These are phyloP conservation scores for Laspeyria flexula DNA, from an alignment of 2,888 invertebrate species.

Conservation along the genomic window DNA sequence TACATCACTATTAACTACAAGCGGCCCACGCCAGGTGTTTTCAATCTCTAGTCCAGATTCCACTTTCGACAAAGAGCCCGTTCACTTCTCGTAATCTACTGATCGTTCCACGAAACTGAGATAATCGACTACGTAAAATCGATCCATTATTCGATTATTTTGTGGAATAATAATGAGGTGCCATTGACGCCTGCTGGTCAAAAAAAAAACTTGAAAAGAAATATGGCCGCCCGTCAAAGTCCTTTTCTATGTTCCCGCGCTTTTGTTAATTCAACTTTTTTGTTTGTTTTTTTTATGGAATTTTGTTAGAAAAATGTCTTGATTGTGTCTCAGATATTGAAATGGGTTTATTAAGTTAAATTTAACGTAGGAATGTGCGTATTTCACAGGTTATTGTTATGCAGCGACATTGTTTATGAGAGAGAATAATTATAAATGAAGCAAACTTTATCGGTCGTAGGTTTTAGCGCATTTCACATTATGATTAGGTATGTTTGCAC, in stretches of 20 bases:
- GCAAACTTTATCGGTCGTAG: background rate
- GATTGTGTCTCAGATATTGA: slow-evolving; percentile 42
- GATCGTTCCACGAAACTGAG: slow-evolving; percentile 68
- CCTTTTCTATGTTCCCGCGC: slow-evolving; percentile 43
- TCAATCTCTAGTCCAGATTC: slow-evolving; percentile 56
- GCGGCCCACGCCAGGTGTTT: slow-evolving; percentile 66
- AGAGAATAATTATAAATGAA: slow-evolving; percentile 17
- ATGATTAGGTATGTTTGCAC: too few species aligned
- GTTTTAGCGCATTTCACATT: too few species aligned
- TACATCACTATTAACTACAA: slow-evolving; percentile 52
- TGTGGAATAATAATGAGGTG: slow-evolving; percentile 75
- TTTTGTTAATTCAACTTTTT: slow-evolving; percentile 30
- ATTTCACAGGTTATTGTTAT: slow-evolving; percentile 39
- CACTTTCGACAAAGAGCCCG: slow-evolving; percentile 59
- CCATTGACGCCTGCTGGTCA: slow-evolving; percentile 61
- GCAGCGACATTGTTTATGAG: slow-evolving; percentile 25
- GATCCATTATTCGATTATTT: slow-evolving; percentile 70
- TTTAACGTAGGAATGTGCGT: slow-evolving; percentile 26
- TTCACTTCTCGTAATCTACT: slow-evolving; percentile 57
- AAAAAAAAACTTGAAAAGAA: slow-evolving; percentile 41
- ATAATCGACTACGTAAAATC: slow-evolving; percentile 67
- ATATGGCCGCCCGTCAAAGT: slow-evolving; percentile 57
- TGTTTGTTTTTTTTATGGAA: slow-evolving; percentile 32
- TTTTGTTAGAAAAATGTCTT: slow-evolving; percentile 49
- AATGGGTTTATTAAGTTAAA: slow-evolving; percentile 53